Conservation (phyloP, 2,797 vertebrate genomes). For the Crenichthys baileyi region DNA sequence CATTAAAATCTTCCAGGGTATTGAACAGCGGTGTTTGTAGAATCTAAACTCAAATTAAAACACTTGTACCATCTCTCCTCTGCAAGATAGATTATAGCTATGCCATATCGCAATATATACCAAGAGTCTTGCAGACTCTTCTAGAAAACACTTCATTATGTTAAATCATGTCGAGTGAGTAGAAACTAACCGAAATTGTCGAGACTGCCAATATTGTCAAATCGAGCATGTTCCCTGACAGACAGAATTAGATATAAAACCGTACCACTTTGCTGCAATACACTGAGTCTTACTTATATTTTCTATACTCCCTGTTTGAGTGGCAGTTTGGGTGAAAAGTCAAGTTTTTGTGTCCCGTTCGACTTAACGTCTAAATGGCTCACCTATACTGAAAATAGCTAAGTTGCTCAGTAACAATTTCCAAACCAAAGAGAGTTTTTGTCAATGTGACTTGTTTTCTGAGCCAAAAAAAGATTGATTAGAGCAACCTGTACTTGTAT, state of each 20-base stretch:
- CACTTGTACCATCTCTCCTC: background rate
- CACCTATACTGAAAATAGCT: background rate
- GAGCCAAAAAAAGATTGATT: background rate
- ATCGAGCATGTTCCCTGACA: background rate
- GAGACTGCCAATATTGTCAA: background rate
- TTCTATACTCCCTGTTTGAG: too few species aligned
- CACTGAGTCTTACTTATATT: background rate
- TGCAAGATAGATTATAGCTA: background rate
- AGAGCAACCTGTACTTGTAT: background rate
- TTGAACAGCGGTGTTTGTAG: too few species aligned
- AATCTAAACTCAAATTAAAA: background rate
- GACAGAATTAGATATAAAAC: background rate
- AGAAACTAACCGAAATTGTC: background rate
- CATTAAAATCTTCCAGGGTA: too few species aligned
- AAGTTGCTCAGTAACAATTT: conserved; percentile 4
- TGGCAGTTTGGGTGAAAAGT: too few species aligned
- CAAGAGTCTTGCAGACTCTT: background rate
- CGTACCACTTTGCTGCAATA: background rate
- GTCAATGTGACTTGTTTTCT: background rate
- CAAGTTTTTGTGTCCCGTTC: background rate
- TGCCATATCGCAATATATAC: background rate
- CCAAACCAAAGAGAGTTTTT: conserved; percentile 6
- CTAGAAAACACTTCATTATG: background rate
- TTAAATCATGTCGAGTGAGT: background rate
- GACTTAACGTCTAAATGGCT: background rate